These are phyloP conservation scores for Rhagologus leucostigma DNA, from an alignment of 2,113 vertebrate species.

Conservation along the genomic window DNA sequence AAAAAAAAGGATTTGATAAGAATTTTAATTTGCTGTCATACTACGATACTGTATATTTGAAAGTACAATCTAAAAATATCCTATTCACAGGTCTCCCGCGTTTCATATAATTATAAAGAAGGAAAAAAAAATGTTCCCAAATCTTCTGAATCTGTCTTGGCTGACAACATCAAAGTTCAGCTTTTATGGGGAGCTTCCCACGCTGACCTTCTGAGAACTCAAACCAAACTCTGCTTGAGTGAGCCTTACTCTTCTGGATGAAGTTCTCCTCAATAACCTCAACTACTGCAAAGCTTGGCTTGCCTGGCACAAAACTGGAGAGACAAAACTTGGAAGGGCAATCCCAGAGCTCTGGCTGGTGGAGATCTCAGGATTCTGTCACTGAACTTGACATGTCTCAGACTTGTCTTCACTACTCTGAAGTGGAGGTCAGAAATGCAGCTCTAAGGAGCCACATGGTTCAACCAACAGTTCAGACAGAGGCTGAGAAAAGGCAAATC, in stretches of 20 bases:
- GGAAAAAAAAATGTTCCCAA: background rate
- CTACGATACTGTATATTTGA: background rate
- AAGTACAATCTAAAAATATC: slow-evolving; percentile 9
- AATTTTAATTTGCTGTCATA: background rate
- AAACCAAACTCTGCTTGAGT: background rate
- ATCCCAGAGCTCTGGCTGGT: background rate
- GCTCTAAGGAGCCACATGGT: background rate
- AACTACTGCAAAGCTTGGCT: background rate
- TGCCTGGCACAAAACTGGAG: background rate
- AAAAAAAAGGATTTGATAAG: background rate
- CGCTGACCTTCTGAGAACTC: background rate
- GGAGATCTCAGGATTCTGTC: background rate
- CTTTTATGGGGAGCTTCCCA: slow-evolving; percentile 11
- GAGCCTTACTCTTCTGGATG: background rate
- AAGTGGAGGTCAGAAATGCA: background rate
- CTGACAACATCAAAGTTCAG: slow-evolving; percentile 7
- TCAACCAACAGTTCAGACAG: background rate
- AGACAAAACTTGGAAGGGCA: background rate
- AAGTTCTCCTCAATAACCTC: background rate
- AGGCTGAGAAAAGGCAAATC: background rate
- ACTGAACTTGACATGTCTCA: background rate
- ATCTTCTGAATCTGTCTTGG: slow-evolving; percentile 9
- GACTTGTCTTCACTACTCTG: background rate
- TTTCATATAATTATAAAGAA: slow-evolving; percentile 14
- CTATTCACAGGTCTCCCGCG: background rate